Evolutionary conservation across 1,140 invertebrate genomes (phyloP), one percentile per base, ranked within the genome.

Genomic region (Zaprionus davidi): DNA sequence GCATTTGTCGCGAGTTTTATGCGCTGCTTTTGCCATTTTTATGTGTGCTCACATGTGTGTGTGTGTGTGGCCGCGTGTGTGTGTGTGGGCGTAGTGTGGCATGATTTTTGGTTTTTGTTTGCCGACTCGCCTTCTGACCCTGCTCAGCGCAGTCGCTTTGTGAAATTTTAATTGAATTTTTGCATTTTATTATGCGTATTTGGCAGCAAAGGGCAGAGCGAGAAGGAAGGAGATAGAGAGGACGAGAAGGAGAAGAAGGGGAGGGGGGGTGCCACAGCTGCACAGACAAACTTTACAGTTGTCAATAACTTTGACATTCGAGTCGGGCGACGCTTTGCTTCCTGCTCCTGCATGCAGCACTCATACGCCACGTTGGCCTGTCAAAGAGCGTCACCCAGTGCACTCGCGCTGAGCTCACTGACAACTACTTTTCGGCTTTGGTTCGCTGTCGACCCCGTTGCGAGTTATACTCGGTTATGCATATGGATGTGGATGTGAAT

Each of bases 161-260:
- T 79, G 75, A 79, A 84, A 90, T 90, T 90, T 90, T 90, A 90
- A 90, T 90, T 90, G 85, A 90, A 90, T 90, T 85, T 87, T 75
- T 71, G 63, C 79, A 75, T 90, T 90, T 85, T 79, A 79, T 76
- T 83, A 90, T 90, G 78, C 77, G 58, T 65, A 78, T 74, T 78
- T 64, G 71, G 3, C 46, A 28, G 70, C 63, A 28, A 55, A 49
- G 53, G 46, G 53, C 34, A 26, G 28, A n/a, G 9, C 9, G 17
- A 34, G 13, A 57, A 53, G 20, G 38, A n/a, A 24, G 49, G 38
- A 34, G 9, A 26, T 26, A 20, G 15, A 20, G n/a, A 20, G 38
- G 66, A n/a, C n/a, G 71, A 20, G n/a, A 20, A 20, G 20, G 20
- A 20, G 20, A 20, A 20, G n/a, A n/a, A n/a, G n/a, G n/a, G n/a